Evolutionary conservation across 2,797 vertebrate species (phyloP), one percentile per base, ranked within the genome.

Genomic region (Spinus olivaceus): DNA sequence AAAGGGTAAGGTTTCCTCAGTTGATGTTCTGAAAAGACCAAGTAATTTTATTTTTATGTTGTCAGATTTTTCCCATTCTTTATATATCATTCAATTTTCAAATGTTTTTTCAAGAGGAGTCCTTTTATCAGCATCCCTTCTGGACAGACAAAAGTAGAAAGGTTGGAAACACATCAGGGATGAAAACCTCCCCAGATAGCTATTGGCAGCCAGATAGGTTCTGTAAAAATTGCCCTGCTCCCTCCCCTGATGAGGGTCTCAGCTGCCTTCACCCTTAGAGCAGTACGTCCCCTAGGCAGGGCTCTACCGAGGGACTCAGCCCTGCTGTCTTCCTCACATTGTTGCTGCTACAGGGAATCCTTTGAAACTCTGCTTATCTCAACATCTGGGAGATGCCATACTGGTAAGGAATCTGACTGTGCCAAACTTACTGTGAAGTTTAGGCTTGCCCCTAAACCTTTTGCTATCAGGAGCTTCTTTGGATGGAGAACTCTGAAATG

Each of bases 1-100:
- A 98, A 73, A 98, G 99, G 98, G 99, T 99, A 97, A 98, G 98
- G 94, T 76, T 83, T 93, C 42, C 37, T 57, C 33, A 17, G 23
- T 35, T 51, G 74, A 15, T 66, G 13, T 33, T 33, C 12, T 63
- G 51, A 66, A 80, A 89, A 93, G n/a, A 49, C 2, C 5, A 49
- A 44, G 6, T 50, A 50, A 71, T 50, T 3, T 39, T 0, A 1
- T 19, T 39, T 60, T 39, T 41, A 8, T 49, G 33, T 54, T 42
- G 35, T 32, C 32, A 4, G 12, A 23, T 54, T 27, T n/a, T 28
- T 1, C 2, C 3, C 3, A 0, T 74, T 67, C 21, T 73, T 82
- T 84, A 50, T 53, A 30, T 57, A 33, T 17, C 15, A 80, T 94
- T 54, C 19, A 64, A 5, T 71, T 87, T 87, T 71, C 14, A 77